These are phyloP conservation scores for Hyperopisus bebe DNA, from an alignment of 2,113 vertebrate species.

Conservation along the genomic window DNA sequence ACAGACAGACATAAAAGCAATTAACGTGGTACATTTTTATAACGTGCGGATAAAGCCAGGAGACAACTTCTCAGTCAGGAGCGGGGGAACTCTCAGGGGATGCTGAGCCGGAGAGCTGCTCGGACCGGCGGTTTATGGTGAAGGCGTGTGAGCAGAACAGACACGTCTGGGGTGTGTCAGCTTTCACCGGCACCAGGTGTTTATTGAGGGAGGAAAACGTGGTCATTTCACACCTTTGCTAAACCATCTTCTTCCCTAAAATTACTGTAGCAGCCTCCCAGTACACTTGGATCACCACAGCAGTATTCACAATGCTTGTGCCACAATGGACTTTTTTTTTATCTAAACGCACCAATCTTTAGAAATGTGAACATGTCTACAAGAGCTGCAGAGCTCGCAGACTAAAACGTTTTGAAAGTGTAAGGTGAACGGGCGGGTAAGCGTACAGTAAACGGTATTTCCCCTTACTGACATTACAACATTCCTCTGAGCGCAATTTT, in stretches of 20 bases:
- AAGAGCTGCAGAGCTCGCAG: background rate
- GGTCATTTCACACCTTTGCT: background rate
- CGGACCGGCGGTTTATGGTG: background rate
- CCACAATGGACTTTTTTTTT: background rate
- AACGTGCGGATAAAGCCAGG: background rate
- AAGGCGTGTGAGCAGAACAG: background rate
- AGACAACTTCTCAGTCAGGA: background rate
- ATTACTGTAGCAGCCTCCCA: background rate
- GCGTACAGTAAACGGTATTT: background rate
- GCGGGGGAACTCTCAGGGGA: background rate
- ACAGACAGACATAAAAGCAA: conserved; percentile 1
- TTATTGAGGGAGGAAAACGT: background rate
- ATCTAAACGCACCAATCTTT: background rate
- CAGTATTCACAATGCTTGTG: background rate
- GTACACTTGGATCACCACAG: background rate
- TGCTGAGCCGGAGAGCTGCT: background rate
- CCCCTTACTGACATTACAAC: background rate
- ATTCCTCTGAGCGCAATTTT: background rate
- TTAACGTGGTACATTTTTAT: background rate
- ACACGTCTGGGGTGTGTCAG: background rate
- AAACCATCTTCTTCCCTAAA: background rate
- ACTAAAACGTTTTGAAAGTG: background rate
- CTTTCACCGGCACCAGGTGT: background rate
- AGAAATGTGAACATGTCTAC: background rate
- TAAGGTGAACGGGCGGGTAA: background rate